Base-by-base conservation (phyloP, 1,140 invertebrate genomes). In the Aricia agestis region DNA sequence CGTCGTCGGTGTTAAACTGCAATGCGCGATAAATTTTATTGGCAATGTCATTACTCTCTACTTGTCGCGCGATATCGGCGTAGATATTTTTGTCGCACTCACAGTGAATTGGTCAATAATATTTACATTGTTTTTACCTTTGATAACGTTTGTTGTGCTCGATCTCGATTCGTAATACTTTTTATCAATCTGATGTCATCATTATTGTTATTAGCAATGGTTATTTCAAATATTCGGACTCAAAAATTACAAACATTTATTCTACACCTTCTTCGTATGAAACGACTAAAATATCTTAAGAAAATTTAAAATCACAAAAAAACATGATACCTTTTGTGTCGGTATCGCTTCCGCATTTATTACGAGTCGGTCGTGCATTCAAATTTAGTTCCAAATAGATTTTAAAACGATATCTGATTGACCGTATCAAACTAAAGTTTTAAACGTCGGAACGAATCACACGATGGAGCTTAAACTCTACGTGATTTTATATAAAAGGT, bases 1-100 rank as follows among this genome's bases (percentile, higher is more conserved):
- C 68, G 66, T 65, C 69, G 57, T 67, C 69, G 68, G 66, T 70
- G 69, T 71, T 70, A 74, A 71, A 75, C 72, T 72, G 71, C 69
- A 71, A 71, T 67, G 72, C 67, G 71, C 58, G 70, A 75, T 75
- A 75, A 73, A 75, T 72, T 75, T 72, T 75, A 75, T 75, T 72
- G 71, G 66, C 71, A 72, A 73, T 76, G 75, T 74, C 75, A 76
- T 74, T 72, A 74, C 73, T 74, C 73, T 71, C 73, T 68, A 69
- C 61, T 72, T 63, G 67, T 69, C 68, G 73, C 41, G 18, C 63
- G 68, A n/a, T 67, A 63, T 63, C 59, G 59, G 6, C 11, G 59
- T 19, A 63, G 59, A 63, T 63, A 63, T 63, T 63, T 63, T 63
- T 63, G 59, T 63, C 59, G 18, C 58, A n/a, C 45, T 52, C 45